These are phyloP conservation scores for Zeugodacus cucurbitae DNA, from an alignment of 1,140 invertebrate species.

Conservation along the genomic window DNA sequence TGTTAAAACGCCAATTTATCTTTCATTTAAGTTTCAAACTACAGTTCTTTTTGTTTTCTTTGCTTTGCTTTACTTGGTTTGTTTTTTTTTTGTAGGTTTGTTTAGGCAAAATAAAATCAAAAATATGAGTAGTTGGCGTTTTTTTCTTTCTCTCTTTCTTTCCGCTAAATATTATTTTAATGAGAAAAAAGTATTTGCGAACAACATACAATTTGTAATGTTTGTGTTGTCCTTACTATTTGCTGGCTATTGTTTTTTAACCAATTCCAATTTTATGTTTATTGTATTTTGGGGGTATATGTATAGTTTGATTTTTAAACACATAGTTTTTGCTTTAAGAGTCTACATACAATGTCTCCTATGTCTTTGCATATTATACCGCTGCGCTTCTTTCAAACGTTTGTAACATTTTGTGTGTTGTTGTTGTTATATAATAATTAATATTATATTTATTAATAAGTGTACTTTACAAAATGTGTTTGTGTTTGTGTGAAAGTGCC, in stretches of 20 bases:
- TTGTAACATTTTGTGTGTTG: background rate
- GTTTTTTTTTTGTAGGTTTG: background rate
- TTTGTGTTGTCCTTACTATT: background rate
- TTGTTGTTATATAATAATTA: background rate
- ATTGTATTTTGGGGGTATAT: slow-evolving; percentile 4
- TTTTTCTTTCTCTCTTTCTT: background rate
- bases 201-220: slow-evolving; percentile 30
- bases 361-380: background rate
- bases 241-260: slow-evolving; percentile 21
- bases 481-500: background rate
- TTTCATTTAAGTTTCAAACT: background rate
- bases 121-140: slow-evolving; percentile 2
- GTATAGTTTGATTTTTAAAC: slow-evolving; percentile 35
- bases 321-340: background rate
- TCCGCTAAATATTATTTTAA: background rate
- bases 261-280: slow-evolving; percentile 4
- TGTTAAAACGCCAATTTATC: slow-evolving; percentile 4
- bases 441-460: background rate
- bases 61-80: background rate
- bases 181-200: background rate
- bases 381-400: background rate
- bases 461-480: background rate
- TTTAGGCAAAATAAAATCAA: slow-evolving; percentile 4
- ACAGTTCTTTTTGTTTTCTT: background rate
- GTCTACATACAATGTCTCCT: background rate